Evolutionary conservation across 2,797 vertebrate genomes (phyloP).

Genomic region (Chrysocyon brachyurus): DNA sequence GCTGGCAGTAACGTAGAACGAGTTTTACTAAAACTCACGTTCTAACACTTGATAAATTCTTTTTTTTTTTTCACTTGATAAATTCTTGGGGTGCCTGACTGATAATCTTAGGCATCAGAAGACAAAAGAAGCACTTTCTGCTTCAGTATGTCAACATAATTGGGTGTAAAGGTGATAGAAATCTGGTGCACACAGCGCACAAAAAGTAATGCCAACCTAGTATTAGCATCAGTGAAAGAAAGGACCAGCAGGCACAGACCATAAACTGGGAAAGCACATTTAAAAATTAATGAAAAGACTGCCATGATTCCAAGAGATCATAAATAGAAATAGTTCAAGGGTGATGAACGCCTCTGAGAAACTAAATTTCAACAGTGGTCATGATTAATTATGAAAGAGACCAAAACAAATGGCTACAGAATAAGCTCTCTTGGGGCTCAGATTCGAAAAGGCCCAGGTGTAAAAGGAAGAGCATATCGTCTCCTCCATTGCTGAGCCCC

Average conservation of each 20-base stretch:
- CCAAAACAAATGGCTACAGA: not conserved
- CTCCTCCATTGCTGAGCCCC: not conserved
- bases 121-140: not conserved
- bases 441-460: not conserved
- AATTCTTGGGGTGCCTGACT: not conserved
- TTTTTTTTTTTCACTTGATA: not conserved
- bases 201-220: not conserved
- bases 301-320: not conserved
- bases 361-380: not conserved
- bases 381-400: not conserved
- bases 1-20: not conserved
- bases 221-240: not conserved
- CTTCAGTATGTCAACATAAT: not conserved
- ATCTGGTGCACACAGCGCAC: not conserved
- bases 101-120: constrained; percentile 7
- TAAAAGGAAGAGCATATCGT: not conserved
- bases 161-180: not conserved
- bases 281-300: not conserved
- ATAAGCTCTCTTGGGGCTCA: not conserved
- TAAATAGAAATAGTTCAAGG: not conserved
- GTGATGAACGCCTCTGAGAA: not conserved
- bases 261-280: not conserved
- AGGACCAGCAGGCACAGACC: not conserved
- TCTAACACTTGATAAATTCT: not conserved
- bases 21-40: not conserved